Base-by-base conservation (phyloP, 2,888 invertebrate species). In the Caenorhabditis imperialis region DNA sequence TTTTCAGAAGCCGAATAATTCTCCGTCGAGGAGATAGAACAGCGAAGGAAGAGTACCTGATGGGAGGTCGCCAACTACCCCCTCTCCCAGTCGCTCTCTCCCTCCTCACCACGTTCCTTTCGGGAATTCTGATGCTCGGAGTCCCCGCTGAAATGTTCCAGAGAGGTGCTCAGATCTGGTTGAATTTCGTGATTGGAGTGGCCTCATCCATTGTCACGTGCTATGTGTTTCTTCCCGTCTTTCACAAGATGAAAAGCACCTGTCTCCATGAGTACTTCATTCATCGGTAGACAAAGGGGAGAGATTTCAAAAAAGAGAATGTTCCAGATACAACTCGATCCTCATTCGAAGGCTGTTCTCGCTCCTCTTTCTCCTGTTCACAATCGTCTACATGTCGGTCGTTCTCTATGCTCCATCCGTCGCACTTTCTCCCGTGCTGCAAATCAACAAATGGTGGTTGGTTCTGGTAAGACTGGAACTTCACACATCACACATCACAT, bases 211-310 rank as follows among this genome's bases (percentile, higher is more conserved):
- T 81, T 12, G 63, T 78, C 48, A 85, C 84, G 5, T 79, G 77
- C 23, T 65, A 79, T 33, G 74, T 85, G 14, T 84, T 85, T 50
- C 73, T 85, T 8, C 85, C 85, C 18, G 80, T 85, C n/a, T 84
- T 85, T 57, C 81, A 85, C 77, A 84, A 84, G 58, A 81, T 85
- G 78, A 78, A 81, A 37, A 77, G 75, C 48, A 85, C 83, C 7
- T 84, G 83, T 60, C 65, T 85, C 1, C 84, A 85, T 69, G 84
- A 84, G 58, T 85, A 84, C 57, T 85, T 85, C 45, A 79, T 81
- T 30, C 81, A 81, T 53, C 75, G 85, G 81, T 84, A 0, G 5
- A 51, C 18, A 30, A 48, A 30, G 38, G 18, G 6, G 30, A 42
- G n/a, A 42, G 33, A 45, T 45, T 12, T 22, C 8, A n/a, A 38